Conservation (phyloP, 2,888 invertebrate genomes). For the Pterostichus madidus region DNA sequence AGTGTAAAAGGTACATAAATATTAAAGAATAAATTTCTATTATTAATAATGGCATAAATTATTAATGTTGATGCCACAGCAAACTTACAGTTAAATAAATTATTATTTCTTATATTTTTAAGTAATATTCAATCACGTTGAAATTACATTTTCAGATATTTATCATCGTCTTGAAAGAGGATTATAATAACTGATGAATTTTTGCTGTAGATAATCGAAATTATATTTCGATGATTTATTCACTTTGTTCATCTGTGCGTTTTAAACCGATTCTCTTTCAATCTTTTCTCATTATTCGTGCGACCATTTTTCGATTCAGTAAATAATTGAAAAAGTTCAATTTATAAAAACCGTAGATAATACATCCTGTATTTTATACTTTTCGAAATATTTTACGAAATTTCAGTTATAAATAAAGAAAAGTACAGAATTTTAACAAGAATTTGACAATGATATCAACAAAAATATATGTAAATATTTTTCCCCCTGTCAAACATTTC, state of each 20-base stretch:
- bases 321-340: not conserved
- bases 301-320: not conserved
- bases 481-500: too few relatives aligned
- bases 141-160: constrained; percentile 21
- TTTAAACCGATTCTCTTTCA: constrained; percentile 12
- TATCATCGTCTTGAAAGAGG: constrained; percentile 32
- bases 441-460: too few relatives aligned
- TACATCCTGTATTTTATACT: too few relatives aligned
- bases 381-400: too few relatives aligned
- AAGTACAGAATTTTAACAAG: too few relatives aligned
- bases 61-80: constrained; percentile 3
- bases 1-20: not conserved
- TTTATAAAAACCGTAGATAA: not conserved
- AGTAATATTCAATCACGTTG: constrained; percentile 11
- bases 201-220: constrained; percentile 24
- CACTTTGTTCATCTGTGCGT: constrained; percentile 30
- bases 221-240: constrained; percentile 38
- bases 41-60: constrained; percentile 14
- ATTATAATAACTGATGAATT: constrained; percentile 26
- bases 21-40: constrained; percentile 12
- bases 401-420: too few relatives aligned
- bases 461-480: too few relatives aligned
- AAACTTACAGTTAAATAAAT: not conserved
- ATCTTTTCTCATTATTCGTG: constrained; percentile 21
- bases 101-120: not conserved